Percentiles rank a stretch among this genome's conserved stretches.
phyloP scores from a whole-genome alignment of 1,140 invertebrate species.

The Tribolium madens region DNA sequence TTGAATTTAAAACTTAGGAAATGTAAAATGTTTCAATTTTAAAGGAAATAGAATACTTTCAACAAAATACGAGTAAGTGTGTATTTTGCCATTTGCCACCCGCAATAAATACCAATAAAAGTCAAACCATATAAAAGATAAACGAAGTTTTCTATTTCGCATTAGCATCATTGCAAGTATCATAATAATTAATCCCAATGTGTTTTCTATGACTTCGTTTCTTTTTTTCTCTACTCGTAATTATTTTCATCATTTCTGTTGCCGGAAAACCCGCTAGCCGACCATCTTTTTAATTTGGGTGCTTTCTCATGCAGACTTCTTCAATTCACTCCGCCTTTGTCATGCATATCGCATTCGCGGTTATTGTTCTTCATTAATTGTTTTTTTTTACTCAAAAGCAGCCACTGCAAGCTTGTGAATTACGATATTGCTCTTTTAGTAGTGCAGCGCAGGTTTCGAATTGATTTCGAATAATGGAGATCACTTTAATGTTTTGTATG shows the following conservation, averaged over 20 bases:
- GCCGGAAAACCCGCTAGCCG: constrained; percentile 28
- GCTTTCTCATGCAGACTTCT: constrained; percentile 49
- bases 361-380: constrained; percentile 55
- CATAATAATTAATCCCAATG: constrained; percentile 28
- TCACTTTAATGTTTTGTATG: neutral
- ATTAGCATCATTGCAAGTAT: neutral
- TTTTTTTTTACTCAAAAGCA: constrained; percentile 45
- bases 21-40: neutral
- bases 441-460: neutral
- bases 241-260: constrained; percentile 39
- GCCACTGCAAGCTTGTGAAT: constrained; percentile 23
- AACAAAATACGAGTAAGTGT: neutral
- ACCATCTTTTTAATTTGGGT: constrained; percentile 54
- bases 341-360: constrained; percentile 52
- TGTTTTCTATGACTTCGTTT: constrained; percentile 19
- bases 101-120: neutral
- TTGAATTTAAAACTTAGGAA: neutral
- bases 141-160: neutral
- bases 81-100: neutral
- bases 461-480: constrained; percentile 18
- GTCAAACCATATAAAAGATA: neutral
- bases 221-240: neutral
- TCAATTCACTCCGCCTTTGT: constrained; percentile 54
- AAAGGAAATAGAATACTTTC: neutral
- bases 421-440: constrained; percentile 42